Evolutionary conservation across 2,113 vertebrate genomes (phyloP).

Genomic region (Atrichornis clamosus): DNA sequence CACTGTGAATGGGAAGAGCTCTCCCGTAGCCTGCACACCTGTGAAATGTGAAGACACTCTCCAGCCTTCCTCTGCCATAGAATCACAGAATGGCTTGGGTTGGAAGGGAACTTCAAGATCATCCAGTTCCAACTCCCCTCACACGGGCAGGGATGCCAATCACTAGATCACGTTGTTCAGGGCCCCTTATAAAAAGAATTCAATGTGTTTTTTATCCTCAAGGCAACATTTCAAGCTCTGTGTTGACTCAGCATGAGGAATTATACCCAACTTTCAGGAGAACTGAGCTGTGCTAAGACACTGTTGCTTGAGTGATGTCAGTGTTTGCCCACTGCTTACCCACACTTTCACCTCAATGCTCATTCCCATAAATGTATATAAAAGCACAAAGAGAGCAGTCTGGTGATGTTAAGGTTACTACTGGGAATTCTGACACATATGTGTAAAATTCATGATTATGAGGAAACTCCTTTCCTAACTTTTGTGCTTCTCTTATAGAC

Average conservation of each 20-base stretch:
- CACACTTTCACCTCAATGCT: not conserved
- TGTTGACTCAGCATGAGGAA: not conserved
- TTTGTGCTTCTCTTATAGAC: not conserved
- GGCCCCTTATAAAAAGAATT: not conserved
- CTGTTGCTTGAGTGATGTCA: not conserved
- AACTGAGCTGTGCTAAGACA: not conserved
- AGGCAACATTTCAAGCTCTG: not conserved
- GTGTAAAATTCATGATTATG: not conserved
- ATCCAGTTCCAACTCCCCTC: rapidly evolving
- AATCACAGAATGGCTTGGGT: not conserved
- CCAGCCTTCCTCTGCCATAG: not conserved
- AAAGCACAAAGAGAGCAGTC: not conserved
- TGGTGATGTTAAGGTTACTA: not conserved
- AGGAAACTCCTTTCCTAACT: not conserved
- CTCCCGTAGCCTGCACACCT: not conserved
- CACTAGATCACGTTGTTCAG: not conserved
- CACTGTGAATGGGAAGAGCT: not conserved
- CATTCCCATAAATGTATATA: not conserved
- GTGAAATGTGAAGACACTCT: not conserved
- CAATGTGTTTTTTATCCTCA: not conserved
- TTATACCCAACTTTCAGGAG: not conserved
- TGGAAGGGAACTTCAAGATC: not conserved
- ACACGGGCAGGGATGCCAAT: not conserved
- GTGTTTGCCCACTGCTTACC: not conserved
- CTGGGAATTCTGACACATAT: not conserved